Conservation (phyloP, 2,113 vertebrate genomes). For the Microcebus tavaratra region DNA sequence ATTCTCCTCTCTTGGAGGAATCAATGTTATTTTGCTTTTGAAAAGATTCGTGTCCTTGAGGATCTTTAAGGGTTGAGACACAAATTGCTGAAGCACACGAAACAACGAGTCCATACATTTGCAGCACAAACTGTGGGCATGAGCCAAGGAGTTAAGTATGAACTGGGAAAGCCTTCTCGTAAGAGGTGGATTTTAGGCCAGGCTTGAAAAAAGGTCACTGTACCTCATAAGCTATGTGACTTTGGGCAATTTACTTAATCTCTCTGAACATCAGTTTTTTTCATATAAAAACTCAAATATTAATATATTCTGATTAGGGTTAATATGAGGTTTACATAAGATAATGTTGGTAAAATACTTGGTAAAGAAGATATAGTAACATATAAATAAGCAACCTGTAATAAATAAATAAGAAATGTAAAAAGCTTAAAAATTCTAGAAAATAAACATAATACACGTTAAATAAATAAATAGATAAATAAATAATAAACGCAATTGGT, state of each 20-base stretch:
- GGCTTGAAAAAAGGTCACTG: not conserved
- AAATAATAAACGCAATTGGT: not conserved
- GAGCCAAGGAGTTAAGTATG: not conserved
- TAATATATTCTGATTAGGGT: not conserved
- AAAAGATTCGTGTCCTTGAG: slow-evolving; percentile 35
- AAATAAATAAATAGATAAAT: not conserved
- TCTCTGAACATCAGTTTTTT: not conserved
- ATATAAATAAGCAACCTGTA: not conserved
- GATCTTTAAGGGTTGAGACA: not conserved
- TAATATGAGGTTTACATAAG: not conserved
- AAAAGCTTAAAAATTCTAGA: not conserved
- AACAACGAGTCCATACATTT: not conserved
- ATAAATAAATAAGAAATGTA: not conserved
- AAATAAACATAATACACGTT: not conserved
- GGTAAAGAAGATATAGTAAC: not conserved
- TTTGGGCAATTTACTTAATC: not conserved
- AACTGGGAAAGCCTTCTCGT: not conserved
- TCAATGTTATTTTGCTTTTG: not conserved
- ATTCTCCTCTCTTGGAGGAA: not conserved
- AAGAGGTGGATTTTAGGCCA: not conserved
- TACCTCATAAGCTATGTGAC: not conserved
- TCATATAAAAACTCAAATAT: not conserved
- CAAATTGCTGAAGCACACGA: not conserved
- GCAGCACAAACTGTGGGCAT: not conserved
- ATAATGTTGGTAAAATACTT: not conserved